Base-by-base conservation (phyloP, 2,888 invertebrate species). In the Troides aeacus region DNA sequence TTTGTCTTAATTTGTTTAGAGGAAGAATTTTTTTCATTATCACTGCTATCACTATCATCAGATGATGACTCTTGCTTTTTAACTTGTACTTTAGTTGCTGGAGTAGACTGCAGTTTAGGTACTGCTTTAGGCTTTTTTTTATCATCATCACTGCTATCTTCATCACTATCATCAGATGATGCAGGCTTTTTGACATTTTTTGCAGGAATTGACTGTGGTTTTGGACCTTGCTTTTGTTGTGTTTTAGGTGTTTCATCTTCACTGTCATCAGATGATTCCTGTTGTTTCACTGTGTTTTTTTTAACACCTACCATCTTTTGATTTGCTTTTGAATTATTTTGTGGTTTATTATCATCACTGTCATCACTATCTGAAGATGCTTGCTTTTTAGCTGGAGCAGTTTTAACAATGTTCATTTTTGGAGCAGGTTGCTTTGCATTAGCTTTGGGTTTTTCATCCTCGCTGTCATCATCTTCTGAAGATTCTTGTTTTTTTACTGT, bases 231-330 rank as follows among this genome's bases (percentile, higher is more conserved):
- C 79, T 81, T 79, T 63, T 75, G 74, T 12, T 74, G 74, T 66
- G 72, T 72, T 73, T 78, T 72, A 58, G 75, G 71, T 64, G 71
- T 74, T 36, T 71, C 68, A 58, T 73, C 62, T 72, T 83, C 80
- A 68, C 81, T 83, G 61, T 87, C 87, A 24, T 81, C 81, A 24
- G 84, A 84, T 21, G 91, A 85, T 2, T 82, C 81, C 58, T 81
- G 78, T 63, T n/a, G 62, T 71, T 79, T 62, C n/a, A 21, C 18
- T n/a, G 10, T 6, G 21, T 39, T 61, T 61, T 39, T 36, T 6
- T 17, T 2, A 21, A 10, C n/a, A 36, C 10, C 39, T 17, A 36
- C 12, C n/a, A 42, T 61, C 5, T 7, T 10, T 61, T 61, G 61
- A 60, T 36, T 60, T 21, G 61, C 10, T 7, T 61, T 61, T 61